A percentile compares a stretch with the other conserved stretches of the same genome.
phyloP scores from a whole-genome alignment of 2,888 invertebrate genomes.

The Zygaena filipendulae region DNA sequence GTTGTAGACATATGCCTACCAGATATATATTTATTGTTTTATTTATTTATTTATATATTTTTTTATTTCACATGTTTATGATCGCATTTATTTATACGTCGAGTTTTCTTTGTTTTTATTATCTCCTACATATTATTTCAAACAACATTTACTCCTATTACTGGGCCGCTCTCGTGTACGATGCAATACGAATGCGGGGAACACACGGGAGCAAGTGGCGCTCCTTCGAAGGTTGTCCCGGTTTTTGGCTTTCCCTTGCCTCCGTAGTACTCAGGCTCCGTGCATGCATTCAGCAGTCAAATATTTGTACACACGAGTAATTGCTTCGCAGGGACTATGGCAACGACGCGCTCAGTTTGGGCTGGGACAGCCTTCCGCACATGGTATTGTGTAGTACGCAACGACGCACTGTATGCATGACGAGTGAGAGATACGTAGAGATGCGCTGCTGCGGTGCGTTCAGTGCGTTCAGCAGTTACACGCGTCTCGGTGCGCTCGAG shows the following conservation, averaged over 20 bases:
- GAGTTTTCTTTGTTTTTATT: constrained; percentile 40
- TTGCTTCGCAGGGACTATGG: constrained; percentile 50
- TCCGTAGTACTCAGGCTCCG: constrained; percentile 51
- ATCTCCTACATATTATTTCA: too few species aligned
- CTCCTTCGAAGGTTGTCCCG: constrained; percentile 71
- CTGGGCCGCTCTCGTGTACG: too few species aligned
- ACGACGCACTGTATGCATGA: constrained; percentile 36
- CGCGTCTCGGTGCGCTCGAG: too few species aligned
- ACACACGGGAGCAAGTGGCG: constrained; percentile 54
- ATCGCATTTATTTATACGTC: constrained; percentile 64
- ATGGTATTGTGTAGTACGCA: constrained; percentile 28
- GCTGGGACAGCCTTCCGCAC: constrained; percentile 66
- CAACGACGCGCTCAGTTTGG: constrained; percentile 27
- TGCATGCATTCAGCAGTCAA: constrained; percentile 45
- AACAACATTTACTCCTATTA: too few species aligned
- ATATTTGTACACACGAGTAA: constrained; percentile 41
- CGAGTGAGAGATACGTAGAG: too few species aligned
- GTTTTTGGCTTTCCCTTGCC: constrained; percentile 68
- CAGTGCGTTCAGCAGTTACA: too few species aligned
- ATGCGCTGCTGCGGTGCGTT: constrained; percentile 47
- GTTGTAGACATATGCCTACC: constrained; percentile 55
- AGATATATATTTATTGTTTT: constrained; percentile 47
- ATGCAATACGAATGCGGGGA: constrained; percentile 47
- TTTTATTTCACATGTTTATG: constrained; percentile 16
- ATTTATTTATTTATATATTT: constrained; percentile 20